Evolutionary conservation across 1,140 invertebrate species (phyloP).

Genomic region (Asbolus verrucosus): DNA sequence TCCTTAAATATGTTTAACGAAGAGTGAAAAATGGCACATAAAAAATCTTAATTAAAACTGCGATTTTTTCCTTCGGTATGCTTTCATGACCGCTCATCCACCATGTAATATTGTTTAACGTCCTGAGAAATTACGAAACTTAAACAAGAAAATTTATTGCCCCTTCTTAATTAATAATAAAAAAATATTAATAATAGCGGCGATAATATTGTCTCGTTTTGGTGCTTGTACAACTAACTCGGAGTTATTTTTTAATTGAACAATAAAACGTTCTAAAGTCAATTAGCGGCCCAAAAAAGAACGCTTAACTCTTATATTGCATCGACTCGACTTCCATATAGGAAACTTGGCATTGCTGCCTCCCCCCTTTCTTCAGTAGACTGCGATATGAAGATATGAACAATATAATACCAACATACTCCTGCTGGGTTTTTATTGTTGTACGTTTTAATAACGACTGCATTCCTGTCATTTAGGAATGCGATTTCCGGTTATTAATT

Average conservation of each 20-base stretch:
- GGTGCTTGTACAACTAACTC: conserved; percentile 29
- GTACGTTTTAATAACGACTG: conserved; percentile 26
- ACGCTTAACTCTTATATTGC: conserved; percentile 19
- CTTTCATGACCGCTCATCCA: conserved; percentile 22
- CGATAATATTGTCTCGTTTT: conserved; percentile 19
- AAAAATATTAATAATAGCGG: background rate
- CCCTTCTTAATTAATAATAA: conserved; percentile 32
- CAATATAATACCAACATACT: conserved; percentile 30
- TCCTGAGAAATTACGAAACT: conserved; percentile 37
- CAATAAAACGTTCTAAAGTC: conserved; percentile 28
- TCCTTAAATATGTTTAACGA: conserved; percentile 41
- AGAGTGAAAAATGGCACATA: conserved; percentile 35
- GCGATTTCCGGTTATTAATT: conserved; percentile 45
- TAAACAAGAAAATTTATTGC: conserved; percentile 13
- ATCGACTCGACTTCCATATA: conserved; percentile 23
- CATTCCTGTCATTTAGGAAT: conserved; percentile 40
- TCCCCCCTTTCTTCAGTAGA: background rate
- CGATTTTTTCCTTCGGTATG: conserved; percentile 32
- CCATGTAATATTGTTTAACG: conserved; percentile 39
- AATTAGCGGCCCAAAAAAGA: conserved; percentile 29
- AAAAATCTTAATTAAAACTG: conserved; percentile 25
- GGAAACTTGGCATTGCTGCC: conserved; percentile 1
- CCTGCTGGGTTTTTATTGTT: conserved; percentile 32
- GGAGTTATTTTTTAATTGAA: conserved; percentile 36
- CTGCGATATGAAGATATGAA: conserved; percentile 21